phyloP scores from a whole-genome alignment of 2,888 invertebrate species.

The Tenthredo amoena region DNA sequence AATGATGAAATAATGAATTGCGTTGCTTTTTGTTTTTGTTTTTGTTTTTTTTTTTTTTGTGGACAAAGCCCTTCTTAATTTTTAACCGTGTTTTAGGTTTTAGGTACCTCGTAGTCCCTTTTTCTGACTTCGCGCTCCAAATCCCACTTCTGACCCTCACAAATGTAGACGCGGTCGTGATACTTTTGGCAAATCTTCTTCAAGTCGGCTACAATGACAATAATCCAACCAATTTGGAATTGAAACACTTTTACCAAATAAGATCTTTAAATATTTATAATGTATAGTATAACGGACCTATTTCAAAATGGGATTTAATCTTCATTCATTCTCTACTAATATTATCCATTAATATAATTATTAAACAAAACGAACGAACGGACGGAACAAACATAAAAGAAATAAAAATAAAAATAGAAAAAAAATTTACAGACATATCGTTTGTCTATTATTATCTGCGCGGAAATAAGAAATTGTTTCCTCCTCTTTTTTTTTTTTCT shows the following conservation, averaged over 20 bases:
- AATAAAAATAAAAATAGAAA: background rate
- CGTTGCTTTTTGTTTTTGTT: constrained; percentile 56
- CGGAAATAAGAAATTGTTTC: no score
- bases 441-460: no score
- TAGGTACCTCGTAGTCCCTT: constrained; percentile 99
- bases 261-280: no score
- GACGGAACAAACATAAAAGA: background rate
- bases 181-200: constrained; percentile 97
- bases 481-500: no score
- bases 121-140: constrained; percentile 99
- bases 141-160: constrained; percentile 99
- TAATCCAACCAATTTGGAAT: constrained; percentile 16
- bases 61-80: constrained; percentile 25
- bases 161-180: constrained; percentile 97
- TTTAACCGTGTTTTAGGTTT: constrained; percentile 60
- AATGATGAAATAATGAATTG: constrained; percentile 54
- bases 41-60: constrained; percentile 60
- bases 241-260: background rate
- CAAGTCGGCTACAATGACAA: constrained; percentile 87
- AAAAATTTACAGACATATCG: no score
- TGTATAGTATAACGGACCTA: background rate
- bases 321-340: background rate
- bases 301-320: background rate
- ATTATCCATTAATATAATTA: background rate
- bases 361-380: background rate